Conservation (phyloP, 2,888 invertebrate genomes). For the Drosophila meridiana region DNA sequence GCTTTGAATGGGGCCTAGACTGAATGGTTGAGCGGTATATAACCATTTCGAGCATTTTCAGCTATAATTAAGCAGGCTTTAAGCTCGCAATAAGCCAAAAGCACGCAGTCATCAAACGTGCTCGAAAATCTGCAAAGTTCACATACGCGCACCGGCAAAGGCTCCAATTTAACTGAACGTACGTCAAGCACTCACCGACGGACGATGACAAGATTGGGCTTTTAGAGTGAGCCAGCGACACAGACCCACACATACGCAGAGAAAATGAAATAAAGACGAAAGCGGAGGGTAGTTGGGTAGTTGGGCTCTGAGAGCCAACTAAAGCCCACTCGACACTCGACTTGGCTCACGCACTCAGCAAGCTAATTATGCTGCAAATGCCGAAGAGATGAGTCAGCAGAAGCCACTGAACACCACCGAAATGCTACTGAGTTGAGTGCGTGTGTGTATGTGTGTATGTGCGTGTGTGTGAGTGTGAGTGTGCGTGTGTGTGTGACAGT, state of each 20-base stretch:
- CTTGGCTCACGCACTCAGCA: constrained; percentile 68
- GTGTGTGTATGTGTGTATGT: not conserved
- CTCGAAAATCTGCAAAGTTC: constrained; percentile 28
- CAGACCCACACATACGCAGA: constrained; percentile 4
- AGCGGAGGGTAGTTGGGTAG: not conserved
- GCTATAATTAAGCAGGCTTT: constrained; percentile 65
- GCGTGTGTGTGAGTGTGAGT: not conserved
- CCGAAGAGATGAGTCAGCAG: constrained; percentile 72
- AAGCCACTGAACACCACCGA: constrained; percentile 74
- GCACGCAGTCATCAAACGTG: constrained; percentile 56
- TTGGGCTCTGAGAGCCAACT: constrained; percentile 10
- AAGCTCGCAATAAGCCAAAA: constrained; percentile 35
- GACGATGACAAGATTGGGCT: constrained; percentile 30
- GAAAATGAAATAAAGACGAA: not conserved
- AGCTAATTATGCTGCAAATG: constrained; percentile 79
- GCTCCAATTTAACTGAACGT: constrained; percentile 52
- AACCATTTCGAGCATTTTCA: constrained; percentile 29
- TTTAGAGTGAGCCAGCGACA: constrained; percentile 8
- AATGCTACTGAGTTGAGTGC: constrained; percentile 36
- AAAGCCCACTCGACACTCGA: constrained; percentile 43
- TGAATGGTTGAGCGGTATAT: constrained; percentile 6
- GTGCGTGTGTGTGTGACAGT: constrained; percentile 19
- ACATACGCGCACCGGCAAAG: constrained; percentile 20
- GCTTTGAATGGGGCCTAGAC: constrained; percentile 36
- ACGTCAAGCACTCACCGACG: constrained; percentile 29